Evolutionary conservation across 2,113 vertebrate genomes (phyloP), one percentile per base, ranked within the genome.

Genomic region (Chroicocephalus ridibundus): DNA sequence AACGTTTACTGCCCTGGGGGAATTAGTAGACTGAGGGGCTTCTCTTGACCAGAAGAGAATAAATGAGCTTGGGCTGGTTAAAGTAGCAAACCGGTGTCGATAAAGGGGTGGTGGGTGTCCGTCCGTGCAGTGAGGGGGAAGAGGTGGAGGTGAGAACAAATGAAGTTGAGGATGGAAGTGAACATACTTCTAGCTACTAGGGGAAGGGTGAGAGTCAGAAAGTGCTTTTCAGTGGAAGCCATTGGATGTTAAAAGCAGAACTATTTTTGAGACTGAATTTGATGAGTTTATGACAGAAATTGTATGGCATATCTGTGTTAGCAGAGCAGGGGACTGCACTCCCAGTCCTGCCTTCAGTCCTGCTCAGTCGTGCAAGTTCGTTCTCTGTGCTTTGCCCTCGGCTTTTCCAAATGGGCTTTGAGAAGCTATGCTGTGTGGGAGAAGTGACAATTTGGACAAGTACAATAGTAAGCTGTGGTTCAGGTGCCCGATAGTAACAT

Each of bases 81-180:
- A 71, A 82, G 36, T 4, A 54, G 51, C 34, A 54, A 25, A 42
- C 9, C 1, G 2, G 42, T 1, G 2, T 34, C 5, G 3, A 27
- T 24, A 10, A 32, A 51, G 62, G 26, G 31, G 46, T 61, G 58
- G 3, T n/a, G 16, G 29, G 18, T 80, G 62, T 38, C 27, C 0
- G 0, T 64, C 61, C n/a, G 2, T 12, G 17, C 21, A 0, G 1
- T 10, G 49, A 21, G 12, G 14, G 20, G 38, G 25, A n/a, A 61
- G 57, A 42, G 19, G 31, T 58, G 52, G 42, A 68, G n/a, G 0
- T 25, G 47, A 76, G 36, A 72, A 32, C 31, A 58, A 89, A 55
- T 26, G 26, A 27, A n/a, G 10, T 1, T 84, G 44, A 78, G 61
- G 32, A 24, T 84, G 74, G 32, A 86, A 60, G n/a, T 32, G 38